Base-by-base conservation (phyloP, 2,888 invertebrate genomes). In the Aethes cnicana region DNA sequence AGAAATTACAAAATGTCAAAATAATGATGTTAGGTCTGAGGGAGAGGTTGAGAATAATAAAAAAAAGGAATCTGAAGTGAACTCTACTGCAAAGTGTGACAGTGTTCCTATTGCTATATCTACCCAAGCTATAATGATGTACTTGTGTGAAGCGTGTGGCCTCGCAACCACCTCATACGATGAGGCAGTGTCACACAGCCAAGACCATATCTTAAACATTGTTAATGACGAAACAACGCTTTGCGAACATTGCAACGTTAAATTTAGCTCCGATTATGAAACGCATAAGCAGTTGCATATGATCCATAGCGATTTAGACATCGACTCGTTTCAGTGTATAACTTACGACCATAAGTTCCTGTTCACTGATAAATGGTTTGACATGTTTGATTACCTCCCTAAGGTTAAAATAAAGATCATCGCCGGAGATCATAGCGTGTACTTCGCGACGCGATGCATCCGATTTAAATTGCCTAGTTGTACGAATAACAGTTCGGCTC, bases 171-270 rank as follows among this genome's bases (percentile, higher is more conserved):
- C 33, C 4, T 49, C 42, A 4, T 49, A 49, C 11, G 35, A 42
- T 16, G 9, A 17, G 5, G 42, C 20, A 7, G 25, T 49, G 6
- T 5, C 20, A 3, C 49, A 49, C 3, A 35, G 42, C 4, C 49
- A 49, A 28, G 8, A 49, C n/a, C 49, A 49, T 17, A 35, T 49
- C 7, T 9, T 36, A 6, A 20, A 32, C n/a, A 28, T 11, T n/a
- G 5, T 21, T 14, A 26, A 7, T 7, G 16, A 5, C 28, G 6
- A 4, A 16, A 16, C 28, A 2, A 11, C 16, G 1, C 5, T 11
- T 4, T 35, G 16, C 8, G 17, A 28, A 11, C 16, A 26, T 26
- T 12, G 14, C n/a, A 6, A 32, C 4, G 25, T 8, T 0, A 21
- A 28, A 11, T 35, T 28, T 14, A 26, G 26, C 4, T 4, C 16